Conservation (phyloP, 2,797 vertebrate species). For the Discoglossus pictus region DNA sequence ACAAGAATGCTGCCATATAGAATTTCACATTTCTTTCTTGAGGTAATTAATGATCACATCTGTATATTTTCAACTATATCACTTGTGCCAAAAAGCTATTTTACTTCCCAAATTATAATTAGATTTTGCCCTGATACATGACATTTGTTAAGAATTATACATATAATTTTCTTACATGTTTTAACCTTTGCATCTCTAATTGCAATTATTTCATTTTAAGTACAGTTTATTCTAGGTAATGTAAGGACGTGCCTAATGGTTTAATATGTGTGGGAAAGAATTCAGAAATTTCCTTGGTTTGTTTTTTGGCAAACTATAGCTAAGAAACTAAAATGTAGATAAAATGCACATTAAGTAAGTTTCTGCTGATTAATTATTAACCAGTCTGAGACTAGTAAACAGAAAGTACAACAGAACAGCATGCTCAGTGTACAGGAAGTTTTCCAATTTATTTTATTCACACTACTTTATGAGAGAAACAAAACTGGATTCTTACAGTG, state of each 20-base stretch:
- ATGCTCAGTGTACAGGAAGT: no score
- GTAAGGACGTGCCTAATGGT: conserved; percentile 39
- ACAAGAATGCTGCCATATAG: neutral
- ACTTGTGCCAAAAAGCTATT: conserved; percentile 37
- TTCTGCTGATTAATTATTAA: no score
- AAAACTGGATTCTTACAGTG: no score
- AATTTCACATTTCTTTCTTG: conserved; percentile 15
- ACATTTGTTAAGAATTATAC: conserved; percentile 46
- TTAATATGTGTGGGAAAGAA: conserved; percentile 44
- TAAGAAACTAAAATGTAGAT: neutral
- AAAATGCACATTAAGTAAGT: neutral
- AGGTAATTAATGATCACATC: conserved; percentile 32
- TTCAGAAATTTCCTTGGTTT: conserved; percentile 24
- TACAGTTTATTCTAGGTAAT: conserved; percentile 41
- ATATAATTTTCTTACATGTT: conserved; percentile 29
- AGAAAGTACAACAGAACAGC: no score
- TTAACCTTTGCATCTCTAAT: conserved; percentile 35
- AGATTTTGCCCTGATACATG: conserved; percentile 32
- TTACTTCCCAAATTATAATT: conserved; percentile 41
- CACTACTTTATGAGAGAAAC: no score
- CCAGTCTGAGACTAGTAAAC: no score
- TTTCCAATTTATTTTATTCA: no score
- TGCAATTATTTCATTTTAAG: conserved; percentile 36
- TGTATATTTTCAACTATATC: conserved; percentile 38
- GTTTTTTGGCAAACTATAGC: conserved; percentile 28